A percentile compares a stretch with the other conserved stretches of the same genome.
Conservation (phyloP, 1,140 invertebrate species). For the Thereuonema tuberculata region DNA sequence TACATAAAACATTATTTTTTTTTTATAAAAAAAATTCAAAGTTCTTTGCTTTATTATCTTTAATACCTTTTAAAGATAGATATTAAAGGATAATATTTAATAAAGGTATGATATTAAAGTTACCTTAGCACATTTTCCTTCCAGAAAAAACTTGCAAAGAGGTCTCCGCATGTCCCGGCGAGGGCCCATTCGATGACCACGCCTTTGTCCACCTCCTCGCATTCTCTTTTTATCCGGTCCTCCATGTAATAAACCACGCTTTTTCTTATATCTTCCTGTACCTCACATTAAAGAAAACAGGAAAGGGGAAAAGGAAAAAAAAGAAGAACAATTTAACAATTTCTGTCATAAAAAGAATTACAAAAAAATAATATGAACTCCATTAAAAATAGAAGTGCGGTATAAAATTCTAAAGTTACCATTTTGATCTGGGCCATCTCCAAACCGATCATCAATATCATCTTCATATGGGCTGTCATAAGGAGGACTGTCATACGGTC, state of each 20-base stretch:
- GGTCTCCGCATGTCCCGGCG: slow-evolving; percentile 19
- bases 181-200: slow-evolving; percentile 24
- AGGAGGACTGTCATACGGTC: slow-evolving; percentile 12
- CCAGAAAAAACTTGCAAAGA: slow-evolving; percentile 67
- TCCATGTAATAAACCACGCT: too few relatives aligned
- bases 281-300: too few relatives aligned
- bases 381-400: neutral
- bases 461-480: slow-evolving; percentile 24
- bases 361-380: neutral
- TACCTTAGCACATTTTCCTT: slow-evolving; percentile 71
- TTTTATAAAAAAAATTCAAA: too few relatives aligned
- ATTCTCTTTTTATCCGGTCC: too few relatives aligned
- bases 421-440: neutral
- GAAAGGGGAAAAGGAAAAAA: too few relatives aligned
- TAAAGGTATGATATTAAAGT: slow-evolving; percentile 8
- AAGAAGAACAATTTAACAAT: too few relatives aligned
- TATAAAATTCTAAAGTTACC: neutral
- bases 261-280: too few relatives aligned
- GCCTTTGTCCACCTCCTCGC: too few relatives aligned
- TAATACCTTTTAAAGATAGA: too few relatives aligned
- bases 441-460: slow-evolving; percentile 23
- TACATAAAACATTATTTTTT: too few relatives aligned
- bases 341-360: slow-evolving; percentile 19
- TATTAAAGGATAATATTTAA: neutral
- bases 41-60: too few relatives aligned